Conservation (phyloP, 2,888 invertebrate species). For the Eledona agricola region DNA sequence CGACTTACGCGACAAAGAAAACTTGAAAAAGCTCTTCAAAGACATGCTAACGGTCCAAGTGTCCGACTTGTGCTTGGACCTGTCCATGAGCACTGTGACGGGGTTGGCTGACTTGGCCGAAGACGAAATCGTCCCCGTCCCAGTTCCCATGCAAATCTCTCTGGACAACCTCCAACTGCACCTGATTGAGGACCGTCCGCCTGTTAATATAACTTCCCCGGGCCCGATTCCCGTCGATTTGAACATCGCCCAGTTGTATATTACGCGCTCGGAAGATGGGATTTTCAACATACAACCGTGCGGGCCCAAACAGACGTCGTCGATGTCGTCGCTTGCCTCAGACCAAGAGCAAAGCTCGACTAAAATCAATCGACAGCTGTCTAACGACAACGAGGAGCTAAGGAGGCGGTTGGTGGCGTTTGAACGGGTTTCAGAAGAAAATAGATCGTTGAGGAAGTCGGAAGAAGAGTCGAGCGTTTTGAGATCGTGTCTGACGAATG, state of each 20-base stretch:
- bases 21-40: conserved; percentile 62
- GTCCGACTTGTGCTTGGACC: conserved; percentile 71
- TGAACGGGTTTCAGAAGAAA: conserved; percentile 69
- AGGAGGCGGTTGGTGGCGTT: conserved; percentile 69
- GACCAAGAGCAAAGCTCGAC: conserved; percentile 35
- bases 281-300: conserved; percentile 77
- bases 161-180: conserved; percentile 80
- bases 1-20: conserved; percentile 62
- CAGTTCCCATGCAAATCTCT: conserved; percentile 82
- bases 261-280: conserved; percentile 78
- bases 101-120: conserved; percentile 86
- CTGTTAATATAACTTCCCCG: conserved; percentile 81
- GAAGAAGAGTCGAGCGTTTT: conserved; percentile 71
- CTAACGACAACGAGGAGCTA: conserved; percentile 72
- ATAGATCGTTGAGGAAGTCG: conserved; percentile 63
- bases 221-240: conserved; percentile 83
- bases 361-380: conserved; percentile 62
- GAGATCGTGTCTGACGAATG: conserved; percentile 69
- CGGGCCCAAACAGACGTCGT: conserved; percentile 37
- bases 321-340: conserved; percentile 41
- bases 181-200: conserved; percentile 84
- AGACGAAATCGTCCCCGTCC: conserved; percentile 83
- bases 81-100: conserved; percentile 84
- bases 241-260: conserved; percentile 73
- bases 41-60: conserved; percentile 72